Evolutionary conservation across 2,113 vertebrate genomes (phyloP).

Genomic region (Pseudonaja textilis): DNA sequence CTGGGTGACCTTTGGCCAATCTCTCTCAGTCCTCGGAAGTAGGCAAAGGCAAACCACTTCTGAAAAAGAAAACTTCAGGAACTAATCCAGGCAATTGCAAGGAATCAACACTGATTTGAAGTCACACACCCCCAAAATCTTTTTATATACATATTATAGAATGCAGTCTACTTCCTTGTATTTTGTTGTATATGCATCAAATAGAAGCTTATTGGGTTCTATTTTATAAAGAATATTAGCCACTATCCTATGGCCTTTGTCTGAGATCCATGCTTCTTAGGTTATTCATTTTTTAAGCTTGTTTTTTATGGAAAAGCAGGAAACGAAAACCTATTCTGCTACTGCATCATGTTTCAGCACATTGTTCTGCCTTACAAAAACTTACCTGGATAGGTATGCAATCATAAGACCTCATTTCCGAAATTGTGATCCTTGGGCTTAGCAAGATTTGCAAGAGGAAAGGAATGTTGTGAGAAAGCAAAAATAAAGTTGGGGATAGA

Average conservation of each 20-base stretch:
- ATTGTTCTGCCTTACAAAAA: neutral
- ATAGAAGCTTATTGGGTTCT: neutral
- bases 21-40: neutral
- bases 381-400: neutral
- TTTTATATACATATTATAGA: neutral
- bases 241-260: neutral
- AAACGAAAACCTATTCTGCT: neutral
- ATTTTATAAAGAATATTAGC: neutral
- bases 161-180: neutral
- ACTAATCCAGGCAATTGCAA: neutral
- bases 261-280: neutral
- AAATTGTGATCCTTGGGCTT: neutral
- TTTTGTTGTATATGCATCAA: neutral
- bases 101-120: neutral
- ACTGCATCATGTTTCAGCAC: neutral
- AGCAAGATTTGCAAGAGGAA: neutral
- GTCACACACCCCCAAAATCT: neutral
- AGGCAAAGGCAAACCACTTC: neutral
- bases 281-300: neutral
- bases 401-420: too few relatives aligned
- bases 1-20: neutral
- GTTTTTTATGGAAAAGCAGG: neutral
- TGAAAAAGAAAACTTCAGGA: neutral
- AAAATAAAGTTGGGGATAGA: constrained; percentile 54
- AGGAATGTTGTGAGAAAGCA: constrained; percentile 26